phyloP scores from a whole-genome alignment of 2,113 vertebrate species.

The Anhinga anhinga region DNA sequence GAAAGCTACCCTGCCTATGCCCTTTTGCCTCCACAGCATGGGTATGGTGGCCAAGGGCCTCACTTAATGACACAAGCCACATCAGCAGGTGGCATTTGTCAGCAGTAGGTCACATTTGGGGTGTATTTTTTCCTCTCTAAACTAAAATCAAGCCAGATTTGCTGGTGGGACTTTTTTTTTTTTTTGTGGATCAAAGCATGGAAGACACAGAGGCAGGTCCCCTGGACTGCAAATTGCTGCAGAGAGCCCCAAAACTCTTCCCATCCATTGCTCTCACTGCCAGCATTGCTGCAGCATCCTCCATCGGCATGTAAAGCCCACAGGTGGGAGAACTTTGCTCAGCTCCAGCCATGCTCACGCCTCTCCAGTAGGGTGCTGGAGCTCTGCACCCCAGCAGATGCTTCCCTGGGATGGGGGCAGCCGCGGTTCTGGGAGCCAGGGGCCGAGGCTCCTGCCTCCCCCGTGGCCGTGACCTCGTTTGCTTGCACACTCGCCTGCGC shows the following conservation, averaged over 20 bases:
- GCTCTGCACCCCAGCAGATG: neutral
- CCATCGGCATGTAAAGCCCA: neutral
- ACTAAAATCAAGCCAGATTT: neutral
- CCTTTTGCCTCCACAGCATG: neutral
- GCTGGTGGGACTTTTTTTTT: too few relatives aligned
- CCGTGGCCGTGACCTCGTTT: neutral
- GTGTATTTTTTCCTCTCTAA: neutral
- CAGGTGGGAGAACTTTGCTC: neutral
- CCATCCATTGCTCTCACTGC: neutral
- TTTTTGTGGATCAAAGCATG: neutral
- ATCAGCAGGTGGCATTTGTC: neutral
- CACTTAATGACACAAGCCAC: neutral
- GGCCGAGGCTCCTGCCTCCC: neutral
- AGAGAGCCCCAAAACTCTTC: neutral
- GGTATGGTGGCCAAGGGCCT: neutral
- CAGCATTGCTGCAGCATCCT: neutral
- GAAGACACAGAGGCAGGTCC: fast-evolving
- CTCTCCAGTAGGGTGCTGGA: fast-evolving
- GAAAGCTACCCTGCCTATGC: neutral
- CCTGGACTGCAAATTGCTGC: neutral
- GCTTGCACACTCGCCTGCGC: fast-evolving
- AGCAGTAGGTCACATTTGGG: neutral
- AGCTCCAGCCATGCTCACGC: fast-evolving
- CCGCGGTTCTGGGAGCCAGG: fast-evolving
- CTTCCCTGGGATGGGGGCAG: fast-evolving